Evolutionary conservation across 2,113 vertebrate genomes (phyloP).

Genomic region (Pao palembangensis): DNA sequence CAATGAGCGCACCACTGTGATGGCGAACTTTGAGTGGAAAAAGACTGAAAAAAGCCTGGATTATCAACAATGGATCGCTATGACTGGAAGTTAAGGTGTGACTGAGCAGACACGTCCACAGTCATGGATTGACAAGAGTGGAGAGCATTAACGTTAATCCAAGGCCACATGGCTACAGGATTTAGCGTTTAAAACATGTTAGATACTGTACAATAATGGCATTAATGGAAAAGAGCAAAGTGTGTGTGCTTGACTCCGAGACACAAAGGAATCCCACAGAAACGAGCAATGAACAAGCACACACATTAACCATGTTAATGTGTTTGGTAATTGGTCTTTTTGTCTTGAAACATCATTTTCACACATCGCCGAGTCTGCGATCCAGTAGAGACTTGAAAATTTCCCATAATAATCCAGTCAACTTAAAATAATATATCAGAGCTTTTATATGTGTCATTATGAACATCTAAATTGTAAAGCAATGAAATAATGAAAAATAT

Average conservation of each 20-base stretch:
- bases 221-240: slow-evolving; percentile 19
- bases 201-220: slow-evolving; percentile 4
- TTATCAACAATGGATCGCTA: slow-evolving; percentile 8
- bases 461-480: too few relatives aligned
- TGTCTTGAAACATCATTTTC: too few relatives aligned
- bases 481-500: too few relatives aligned
- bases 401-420: too few relatives aligned
- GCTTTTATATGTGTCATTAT: too few relatives aligned
- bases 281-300: not conserved
- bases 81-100: not conserved
- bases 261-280: slow-evolving; percentile 1
- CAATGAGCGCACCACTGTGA: slow-evolving; percentile 18
- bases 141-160: slow-evolving; percentile 10
- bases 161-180: not conserved
- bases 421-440: too few relatives aligned
- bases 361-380: too few relatives aligned
- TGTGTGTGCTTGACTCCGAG: slow-evolving; percentile 6
- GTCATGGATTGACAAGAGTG: not conserved
- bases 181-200: slow-evolving; percentile 3
- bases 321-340: too few relatives aligned
- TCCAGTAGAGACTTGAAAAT: too few relatives aligned
- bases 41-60: slow-evolving; percentile 13
- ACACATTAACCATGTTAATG: not conserved
- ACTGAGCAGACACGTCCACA: not conserved
- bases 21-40: slow-evolving; percentile 8